Conservation (phyloP, 2,888 invertebrate genomes). For the Zygaena filipendulae region DNA sequence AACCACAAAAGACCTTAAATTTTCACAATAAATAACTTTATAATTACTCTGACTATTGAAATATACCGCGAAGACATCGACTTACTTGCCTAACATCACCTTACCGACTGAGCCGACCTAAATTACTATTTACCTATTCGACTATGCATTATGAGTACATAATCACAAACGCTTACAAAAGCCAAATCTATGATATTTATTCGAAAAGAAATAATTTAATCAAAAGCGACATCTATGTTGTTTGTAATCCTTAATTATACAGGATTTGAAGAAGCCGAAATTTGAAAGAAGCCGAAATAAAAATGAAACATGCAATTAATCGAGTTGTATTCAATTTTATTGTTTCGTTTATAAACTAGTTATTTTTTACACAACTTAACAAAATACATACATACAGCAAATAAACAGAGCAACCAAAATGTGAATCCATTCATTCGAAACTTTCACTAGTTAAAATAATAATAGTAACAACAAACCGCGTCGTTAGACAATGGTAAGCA, state of each 20-base stretch:
- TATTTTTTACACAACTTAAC: conserved; percentile 70
- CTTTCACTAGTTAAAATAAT: no score
- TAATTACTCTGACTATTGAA: no score
- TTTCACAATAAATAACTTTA: no score
- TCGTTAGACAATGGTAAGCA: no score
- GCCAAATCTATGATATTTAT: no score
- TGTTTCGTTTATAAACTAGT: conserved; percentile 59
- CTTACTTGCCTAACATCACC: conserved; percentile 50
- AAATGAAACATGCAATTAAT: conserved; percentile 52
- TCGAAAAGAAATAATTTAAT: no score
- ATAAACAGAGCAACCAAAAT: conserved; percentile 61
- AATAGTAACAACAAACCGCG: conserved; percentile 35
- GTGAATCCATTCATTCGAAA: background rate
- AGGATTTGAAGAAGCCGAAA: conserved; percentile 21
- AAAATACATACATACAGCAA: conserved; percentile 66
- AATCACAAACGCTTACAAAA: no score
- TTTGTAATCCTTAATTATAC: conserved; percentile 16
- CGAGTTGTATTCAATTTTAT: conserved; percentile 58
- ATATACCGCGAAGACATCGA: conserved; percentile 60
- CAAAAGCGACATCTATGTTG: conserved; percentile 28
- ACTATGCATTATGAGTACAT: no score
- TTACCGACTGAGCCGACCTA: conserved; percentile 34
- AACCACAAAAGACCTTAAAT: no score
- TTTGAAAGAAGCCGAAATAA: conserved; percentile 29
- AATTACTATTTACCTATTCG: no score